phyloP scores from a whole-genome alignment of 2,888 invertebrate species.

The Ligdia adustata region DNA sequence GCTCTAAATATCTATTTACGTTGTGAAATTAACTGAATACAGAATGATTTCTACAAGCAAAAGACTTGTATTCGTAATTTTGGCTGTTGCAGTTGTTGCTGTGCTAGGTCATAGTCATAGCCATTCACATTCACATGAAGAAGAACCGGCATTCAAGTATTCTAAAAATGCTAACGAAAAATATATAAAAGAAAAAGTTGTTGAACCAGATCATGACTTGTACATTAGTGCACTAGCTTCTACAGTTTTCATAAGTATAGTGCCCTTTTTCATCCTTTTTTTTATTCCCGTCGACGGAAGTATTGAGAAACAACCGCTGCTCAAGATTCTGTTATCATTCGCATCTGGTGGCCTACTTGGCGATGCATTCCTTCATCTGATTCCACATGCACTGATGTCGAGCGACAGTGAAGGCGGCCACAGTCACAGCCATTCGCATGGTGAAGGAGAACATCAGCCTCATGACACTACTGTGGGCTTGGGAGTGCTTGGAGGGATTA shows the following conservation, averaged over 20 bases:
- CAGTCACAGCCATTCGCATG: slow-evolving; percentile 82
- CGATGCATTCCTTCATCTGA: slow-evolving; percentile 99
- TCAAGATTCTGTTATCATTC: slow-evolving; percentile 96
- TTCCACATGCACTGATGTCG: slow-evolving; percentile 94
- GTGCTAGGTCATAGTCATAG: slow-evolving; percentile 65
- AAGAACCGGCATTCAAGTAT: slow-evolving; percentile 91
- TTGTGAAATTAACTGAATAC: slow-evolving; percentile 1
- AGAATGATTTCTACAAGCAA: slow-evolving; percentile 46
- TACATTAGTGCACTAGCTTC: slow-evolving; percentile 95
- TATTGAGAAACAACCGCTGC: slow-evolving; percentile 91
- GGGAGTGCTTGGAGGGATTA: slow-evolving; percentile 96
- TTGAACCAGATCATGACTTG: slow-evolving; percentile 70
- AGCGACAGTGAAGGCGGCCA: slow-evolving; percentile 64
- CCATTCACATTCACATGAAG: slow-evolving; percentile 78
- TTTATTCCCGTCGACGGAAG: slow-evolving; percentile 96
- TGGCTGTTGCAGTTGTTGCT: slow-evolving; percentile 44
- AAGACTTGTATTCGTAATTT: slow-evolving; percentile 41
- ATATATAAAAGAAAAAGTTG: slow-evolving; percentile 63
- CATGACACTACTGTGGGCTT: slow-evolving; percentile 96
- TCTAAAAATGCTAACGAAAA: slow-evolving; percentile 86
- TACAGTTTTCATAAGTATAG: slow-evolving; percentile 96
- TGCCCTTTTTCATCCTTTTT: slow-evolving; percentile 96
- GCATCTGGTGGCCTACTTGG: slow-evolving; percentile 98
- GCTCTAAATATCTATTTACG: no score
- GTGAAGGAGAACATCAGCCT: slow-evolving; percentile 71